Evolutionary conservation across 2,888 invertebrate genomes (phyloP).

Genomic region (Pardosa pseudoannulata): DNA sequence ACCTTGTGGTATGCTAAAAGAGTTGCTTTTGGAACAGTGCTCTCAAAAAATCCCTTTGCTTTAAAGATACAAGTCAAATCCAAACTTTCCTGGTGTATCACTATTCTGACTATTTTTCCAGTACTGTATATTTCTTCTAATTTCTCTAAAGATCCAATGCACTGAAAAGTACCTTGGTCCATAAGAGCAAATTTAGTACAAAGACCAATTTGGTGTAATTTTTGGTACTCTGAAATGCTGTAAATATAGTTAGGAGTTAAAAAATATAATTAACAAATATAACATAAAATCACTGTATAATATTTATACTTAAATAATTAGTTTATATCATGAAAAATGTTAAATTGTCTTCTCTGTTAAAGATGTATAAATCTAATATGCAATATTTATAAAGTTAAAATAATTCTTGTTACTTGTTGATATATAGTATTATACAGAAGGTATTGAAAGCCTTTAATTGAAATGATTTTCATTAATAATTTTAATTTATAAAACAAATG

Average conservation of each 20-base stretch:
- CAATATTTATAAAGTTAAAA: too few relatives aligned
- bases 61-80: not conserved
- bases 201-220: not conserved
- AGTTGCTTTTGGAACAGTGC: not conserved
- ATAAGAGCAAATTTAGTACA: not conserved
- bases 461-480: too few relatives aligned
- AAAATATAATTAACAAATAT: too few relatives aligned
- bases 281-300: not conserved
- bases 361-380: too few relatives aligned
- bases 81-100: not conserved
- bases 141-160: not conserved
- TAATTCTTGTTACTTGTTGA: too few relatives aligned
- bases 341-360: too few relatives aligned
- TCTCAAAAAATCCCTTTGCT: not conserved
- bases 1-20: not conserved
- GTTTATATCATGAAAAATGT: conserved; percentile 47
- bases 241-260: not conserved
- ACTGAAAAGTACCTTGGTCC: not conserved
- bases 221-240: not conserved
- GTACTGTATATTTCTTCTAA: not conserved
- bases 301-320: not conserved
- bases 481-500: too few relatives aligned
- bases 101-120: not conserved
- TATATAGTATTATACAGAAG: too few relatives aligned
- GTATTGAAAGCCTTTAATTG: too few relatives aligned